Conservation (phyloP, 2,888 invertebrate genomes). For the Polia nebulosa region DNA sequence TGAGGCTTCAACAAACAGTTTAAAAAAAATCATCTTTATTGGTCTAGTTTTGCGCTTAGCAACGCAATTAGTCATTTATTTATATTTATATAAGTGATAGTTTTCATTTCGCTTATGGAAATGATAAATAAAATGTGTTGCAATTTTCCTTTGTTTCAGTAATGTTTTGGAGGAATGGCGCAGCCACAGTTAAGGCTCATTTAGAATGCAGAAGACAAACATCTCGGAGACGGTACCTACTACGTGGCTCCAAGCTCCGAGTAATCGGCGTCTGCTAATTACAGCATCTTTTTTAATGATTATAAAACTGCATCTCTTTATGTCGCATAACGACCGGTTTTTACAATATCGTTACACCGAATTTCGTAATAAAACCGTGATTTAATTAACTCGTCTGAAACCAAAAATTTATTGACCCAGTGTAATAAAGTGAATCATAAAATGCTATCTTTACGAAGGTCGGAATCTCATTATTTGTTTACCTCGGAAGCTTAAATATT, state of each 20-base stretch:
- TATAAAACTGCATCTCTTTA: slow-evolving; percentile 34
- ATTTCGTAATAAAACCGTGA: slow-evolving; percentile 31
- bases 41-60: no score
- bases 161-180: slow-evolving; percentile 37
- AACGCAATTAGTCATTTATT: no score
- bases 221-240: slow-evolving; percentile 13
- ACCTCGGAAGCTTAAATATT: slow-evolving; percentile 6
- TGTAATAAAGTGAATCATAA: slow-evolving; percentile 33
- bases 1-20: no score
- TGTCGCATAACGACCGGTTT: slow-evolving; percentile 16
- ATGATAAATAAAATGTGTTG: slow-evolving; percentile 31
- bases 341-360: slow-evolving; percentile 24
- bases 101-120: slow-evolving; percentile 32
- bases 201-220: slow-evolving; percentile 55
- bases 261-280: slow-evolving; percentile 43
- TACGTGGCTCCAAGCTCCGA: slow-evolving; percentile 39
- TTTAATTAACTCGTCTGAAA: slow-evolving; percentile 51
- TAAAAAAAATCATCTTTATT: no score
- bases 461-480: slow-evolving; percentile 29
- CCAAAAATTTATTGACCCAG: slow-evolving; percentile 21
- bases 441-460: slow-evolving; percentile 20
- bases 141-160: slow-evolving; percentile 44
- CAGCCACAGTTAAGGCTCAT: slow-evolving; percentile 39
- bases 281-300: slow-evolving; percentile 33
- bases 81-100: not conserved